phyloP scores from a whole-genome alignment of 1,140 invertebrate species.

The Drosophila ohnishii region DNA sequence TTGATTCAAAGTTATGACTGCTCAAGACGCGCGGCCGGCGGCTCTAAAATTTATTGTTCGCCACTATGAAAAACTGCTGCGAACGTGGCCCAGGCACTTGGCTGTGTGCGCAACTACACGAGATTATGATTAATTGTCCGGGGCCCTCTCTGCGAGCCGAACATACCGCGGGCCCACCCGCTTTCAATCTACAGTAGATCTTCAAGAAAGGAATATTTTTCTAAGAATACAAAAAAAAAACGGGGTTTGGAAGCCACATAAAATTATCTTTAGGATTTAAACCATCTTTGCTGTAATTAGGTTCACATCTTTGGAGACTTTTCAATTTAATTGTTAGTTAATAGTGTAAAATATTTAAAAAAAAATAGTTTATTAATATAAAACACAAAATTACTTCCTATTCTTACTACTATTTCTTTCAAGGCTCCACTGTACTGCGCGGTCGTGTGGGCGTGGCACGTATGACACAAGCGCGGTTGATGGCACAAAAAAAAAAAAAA shows the following conservation, averaged over 20 bases:
- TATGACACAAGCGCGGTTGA: constrained; percentile 72
- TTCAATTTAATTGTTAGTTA: too few relatives aligned
- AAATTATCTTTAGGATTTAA: too few relatives aligned
- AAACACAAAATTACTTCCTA: background rate
- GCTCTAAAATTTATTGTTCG: constrained; percentile 73
- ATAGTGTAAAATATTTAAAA: too few relatives aligned
- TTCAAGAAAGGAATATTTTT: background rate
- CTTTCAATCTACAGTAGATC: constrained; percentile 20
- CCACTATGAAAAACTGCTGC: constrained; percentile 66
- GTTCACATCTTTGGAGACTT: too few relatives aligned
- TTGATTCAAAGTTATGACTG: constrained; percentile 74
- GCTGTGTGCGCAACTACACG: constrained; percentile 59
- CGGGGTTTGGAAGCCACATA: too few relatives aligned
- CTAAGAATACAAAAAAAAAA: too few relatives aligned
- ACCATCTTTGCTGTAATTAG: too few relatives aligned
- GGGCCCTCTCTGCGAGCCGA: constrained; percentile 13
- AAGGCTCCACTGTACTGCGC: constrained; percentile 4
- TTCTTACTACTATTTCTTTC: background rate
- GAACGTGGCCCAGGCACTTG: constrained; percentile 70
- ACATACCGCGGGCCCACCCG: background rate
- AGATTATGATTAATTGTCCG: constrained; percentile 77
- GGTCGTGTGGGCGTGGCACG: constrained; percentile 68
- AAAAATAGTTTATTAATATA: background rate
- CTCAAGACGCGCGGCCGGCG: constrained; percentile 67
- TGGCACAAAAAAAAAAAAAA: constrained; percentile 34